Conservation (phyloP, 92 coral and sea anemone species). For the Epizoanthus rinbou region DNA sequence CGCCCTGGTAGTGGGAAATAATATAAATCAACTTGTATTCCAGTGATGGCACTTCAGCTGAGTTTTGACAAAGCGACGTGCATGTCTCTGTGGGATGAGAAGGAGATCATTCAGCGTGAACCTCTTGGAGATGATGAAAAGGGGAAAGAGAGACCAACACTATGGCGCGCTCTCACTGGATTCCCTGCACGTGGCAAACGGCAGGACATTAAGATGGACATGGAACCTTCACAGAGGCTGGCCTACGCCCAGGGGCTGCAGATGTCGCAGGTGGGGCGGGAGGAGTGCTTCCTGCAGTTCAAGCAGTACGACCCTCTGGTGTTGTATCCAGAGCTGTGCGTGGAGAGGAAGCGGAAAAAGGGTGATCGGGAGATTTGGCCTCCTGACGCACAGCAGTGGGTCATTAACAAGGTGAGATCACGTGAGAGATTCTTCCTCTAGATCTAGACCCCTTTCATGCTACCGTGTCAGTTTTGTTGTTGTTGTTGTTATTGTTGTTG, state of each 20-base stretch:
- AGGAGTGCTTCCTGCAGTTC: slow-evolving; percentile 81
- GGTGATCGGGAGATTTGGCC: slow-evolving; percentile 80
- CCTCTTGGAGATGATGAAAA: slow-evolving; percentile 75
- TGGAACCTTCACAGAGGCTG: slow-evolving; percentile 65
- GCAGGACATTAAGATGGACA: slow-evolving; percentile 66
- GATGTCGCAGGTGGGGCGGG: slow-evolving; percentile 75
- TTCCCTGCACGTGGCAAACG: slow-evolving; percentile 83
- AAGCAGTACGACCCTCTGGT: slow-evolving; percentile 71
- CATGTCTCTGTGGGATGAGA: slow-evolving; percentile 91
- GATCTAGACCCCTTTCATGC: too few species aligned
- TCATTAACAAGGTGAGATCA: slow-evolving; percentile 73
- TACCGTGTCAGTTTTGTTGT: too few species aligned
- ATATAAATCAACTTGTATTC: not conserved
- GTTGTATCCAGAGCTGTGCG: slow-evolving; percentile 82
- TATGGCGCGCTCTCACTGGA: slow-evolving; percentile 83
- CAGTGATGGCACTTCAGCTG: slow-evolving; percentile 86
- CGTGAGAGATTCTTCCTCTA: too few species aligned
- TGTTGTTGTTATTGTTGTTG: too few species aligned
- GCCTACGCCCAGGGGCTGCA: slow-evolving; percentile 81
- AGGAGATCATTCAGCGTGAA: slow-evolving; percentile 89
- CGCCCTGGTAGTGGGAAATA: too few species aligned
- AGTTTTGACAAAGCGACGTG: slow-evolving; percentile 82
- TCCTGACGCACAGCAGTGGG: slow-evolving; percentile 88
- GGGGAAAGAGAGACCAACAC: slow-evolving; percentile 77
- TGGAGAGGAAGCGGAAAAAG: slow-evolving; percentile 70